A percentile compares a stretch with the other conserved stretches of the same genome.
Evolutionary conservation across 2,888 invertebrate genomes (phyloP).

Genomic region (Thecocarcelia acutangulata): DNA sequence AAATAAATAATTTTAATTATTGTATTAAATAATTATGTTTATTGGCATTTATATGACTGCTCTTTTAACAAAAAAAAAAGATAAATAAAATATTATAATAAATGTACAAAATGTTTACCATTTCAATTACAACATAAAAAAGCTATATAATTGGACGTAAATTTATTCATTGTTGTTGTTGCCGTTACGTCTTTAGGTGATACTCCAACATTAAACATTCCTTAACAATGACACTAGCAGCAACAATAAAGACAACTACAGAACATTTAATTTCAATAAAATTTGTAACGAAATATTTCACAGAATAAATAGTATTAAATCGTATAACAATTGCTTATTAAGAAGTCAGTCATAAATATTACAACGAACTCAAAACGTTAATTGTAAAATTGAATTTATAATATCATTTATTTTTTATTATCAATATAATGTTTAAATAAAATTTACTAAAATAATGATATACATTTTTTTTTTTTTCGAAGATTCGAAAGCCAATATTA

Average conservation of each 20-base stretch:
- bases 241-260: slow-evolving; percentile 12
- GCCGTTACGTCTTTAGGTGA: slow-evolving; percentile 19
- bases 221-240: slow-evolving; percentile 18
- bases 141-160: slow-evolving; percentile 44
- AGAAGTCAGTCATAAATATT: slow-evolving; percentile 10
- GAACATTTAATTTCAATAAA: slow-evolving; percentile 33
- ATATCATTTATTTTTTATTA: slow-evolving; percentile 47
- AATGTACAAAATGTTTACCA: slow-evolving; percentile 3
- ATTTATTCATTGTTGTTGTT: slow-evolving; percentile 13
- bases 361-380: slow-evolving; percentile 24
- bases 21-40: neutral
- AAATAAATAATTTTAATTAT: too few species aligned
- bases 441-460: slow-evolving; percentile 26
- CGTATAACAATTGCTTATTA: slow-evolving; percentile 42
- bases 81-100: slow-evolving; percentile 3
- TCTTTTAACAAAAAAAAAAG: neutral
- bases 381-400: slow-evolving; percentile 46
- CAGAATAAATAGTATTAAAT: slow-evolving; percentile 11
- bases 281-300: slow-evolving; percentile 35
- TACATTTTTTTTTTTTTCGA: too few species aligned
- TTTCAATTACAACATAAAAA: slow-evolving; percentile 40
- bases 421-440: slow-evolving; percentile 37
- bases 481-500: too few species aligned
- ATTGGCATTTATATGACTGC: neutral
- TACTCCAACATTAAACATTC: neutral